Percentiles rank a stretch among this genome's conserved stretches.
These are phyloP conservation scores for Epiblema foenella DNA, from an alignment of 2,888 invertebrate species.

Conservation along the genomic window DNA sequence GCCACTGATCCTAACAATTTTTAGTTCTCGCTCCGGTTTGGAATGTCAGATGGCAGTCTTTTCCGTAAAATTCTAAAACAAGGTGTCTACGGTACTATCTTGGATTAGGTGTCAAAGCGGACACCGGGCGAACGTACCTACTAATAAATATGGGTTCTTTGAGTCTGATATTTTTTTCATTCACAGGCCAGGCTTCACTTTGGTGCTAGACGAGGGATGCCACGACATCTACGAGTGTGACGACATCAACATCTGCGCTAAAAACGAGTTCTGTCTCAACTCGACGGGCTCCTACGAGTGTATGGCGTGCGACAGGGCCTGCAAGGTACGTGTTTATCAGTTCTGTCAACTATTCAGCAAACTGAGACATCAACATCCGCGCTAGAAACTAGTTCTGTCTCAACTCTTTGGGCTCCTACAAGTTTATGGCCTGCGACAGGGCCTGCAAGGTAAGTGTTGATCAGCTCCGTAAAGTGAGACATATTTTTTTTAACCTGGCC, in stretches of 20 bases:
- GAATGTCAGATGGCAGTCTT: too few species aligned
- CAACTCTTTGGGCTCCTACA: constrained; percentile 93
- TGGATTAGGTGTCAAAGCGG: too few species aligned
- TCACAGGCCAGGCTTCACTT: constrained; percentile 87
- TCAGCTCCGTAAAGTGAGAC: not conserved
- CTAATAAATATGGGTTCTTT: too few species aligned
- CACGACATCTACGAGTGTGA: constrained; percentile 94
- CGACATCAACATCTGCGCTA: constrained; percentile 79
- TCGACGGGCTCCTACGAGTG: constrained; percentile 93
- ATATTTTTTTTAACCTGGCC: too few species aligned
- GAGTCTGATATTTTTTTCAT: not conserved
- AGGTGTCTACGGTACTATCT: too few species aligned
- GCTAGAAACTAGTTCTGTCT: constrained; percentile 92
- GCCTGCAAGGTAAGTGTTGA: constrained; percentile 77
- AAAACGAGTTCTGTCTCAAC: constrained; percentile 94
- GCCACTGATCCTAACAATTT: too few species aligned
- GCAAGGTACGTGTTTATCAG: constrained; percentile 60
- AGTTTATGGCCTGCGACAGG: constrained; percentile 92
- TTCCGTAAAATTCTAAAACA: too few species aligned
- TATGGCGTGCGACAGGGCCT: constrained; percentile 93
- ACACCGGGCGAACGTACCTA: too few species aligned
- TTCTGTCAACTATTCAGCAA: constrained; percentile 93
- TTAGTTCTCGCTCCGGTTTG: too few species aligned
- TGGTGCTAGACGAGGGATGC: constrained; percentile 91
- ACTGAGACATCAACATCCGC: constrained; percentile 88